These are phyloP conservation scores for Acheta domesticus DNA, from an alignment of 2,888 invertebrate species.

Conservation along the genomic window DNA sequence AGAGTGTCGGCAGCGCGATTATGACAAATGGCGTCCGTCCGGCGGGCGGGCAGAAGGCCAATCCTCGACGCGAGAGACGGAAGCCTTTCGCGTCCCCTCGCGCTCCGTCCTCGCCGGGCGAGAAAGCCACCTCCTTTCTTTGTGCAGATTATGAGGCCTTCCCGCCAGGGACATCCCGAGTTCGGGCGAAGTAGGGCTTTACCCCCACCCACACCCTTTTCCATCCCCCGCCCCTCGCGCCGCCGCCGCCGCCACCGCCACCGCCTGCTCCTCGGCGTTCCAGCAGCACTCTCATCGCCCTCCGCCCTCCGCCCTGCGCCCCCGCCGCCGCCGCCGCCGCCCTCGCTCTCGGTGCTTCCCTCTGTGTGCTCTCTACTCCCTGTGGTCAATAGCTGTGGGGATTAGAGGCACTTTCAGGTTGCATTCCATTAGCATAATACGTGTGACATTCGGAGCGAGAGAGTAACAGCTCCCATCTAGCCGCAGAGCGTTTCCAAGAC, in stretches of 20 bases:
- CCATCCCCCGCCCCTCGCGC: no score
- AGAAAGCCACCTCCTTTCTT: slow-evolving; percentile 11
- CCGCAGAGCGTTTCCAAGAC: not conserved
- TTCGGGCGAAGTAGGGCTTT: not conserved
- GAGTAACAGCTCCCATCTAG: not conserved
- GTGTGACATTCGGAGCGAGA: slow-evolving; percentile 1
- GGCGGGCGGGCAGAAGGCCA: not conserved
- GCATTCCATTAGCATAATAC: slow-evolving; percentile 18
- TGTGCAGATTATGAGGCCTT: not conserved
- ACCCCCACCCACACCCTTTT: no score
- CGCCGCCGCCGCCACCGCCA: not conserved
- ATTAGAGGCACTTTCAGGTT: slow-evolving; percentile 18
- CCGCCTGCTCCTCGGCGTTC: not conserved
- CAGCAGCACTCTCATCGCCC: not conserved
- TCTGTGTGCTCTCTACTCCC: not conserved
- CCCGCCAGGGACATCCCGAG: not conserved
- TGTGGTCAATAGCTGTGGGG: not conserved
- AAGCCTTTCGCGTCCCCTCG: not conserved
- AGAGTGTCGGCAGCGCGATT: no score
- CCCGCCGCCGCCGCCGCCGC: not conserved
- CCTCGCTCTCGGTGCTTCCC: not conserved
- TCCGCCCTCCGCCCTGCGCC: not conserved
- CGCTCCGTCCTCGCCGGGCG: not conserved
- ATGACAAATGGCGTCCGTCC: no score
- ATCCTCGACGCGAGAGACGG: not conserved